Evolutionary conservation across 2,113 vertebrate genomes (phyloP).

Genomic region (Natator depressus): DNA sequence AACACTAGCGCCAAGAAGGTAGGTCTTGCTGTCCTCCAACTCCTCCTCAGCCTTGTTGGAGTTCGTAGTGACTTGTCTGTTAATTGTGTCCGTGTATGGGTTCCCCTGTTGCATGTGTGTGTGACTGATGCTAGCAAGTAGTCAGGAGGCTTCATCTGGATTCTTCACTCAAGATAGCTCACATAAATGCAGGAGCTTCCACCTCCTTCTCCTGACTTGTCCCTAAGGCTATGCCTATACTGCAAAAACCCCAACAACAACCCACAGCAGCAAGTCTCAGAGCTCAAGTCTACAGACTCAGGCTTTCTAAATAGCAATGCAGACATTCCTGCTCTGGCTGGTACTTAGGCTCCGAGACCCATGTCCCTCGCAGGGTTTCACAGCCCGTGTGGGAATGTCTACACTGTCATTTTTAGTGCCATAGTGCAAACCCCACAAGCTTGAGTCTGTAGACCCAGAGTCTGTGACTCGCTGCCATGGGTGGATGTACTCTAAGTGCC

Average conservation of each 20-base stretch:
- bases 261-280: neutral
- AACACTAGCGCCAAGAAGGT: neutral
- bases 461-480: too few species aligned
- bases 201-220: neutral
- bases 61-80: neutral
- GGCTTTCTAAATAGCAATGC: neutral
- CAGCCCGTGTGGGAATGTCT: neutral
- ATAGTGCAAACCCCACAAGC: too few species aligned
- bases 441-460: too few species aligned
- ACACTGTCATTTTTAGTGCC: neutral
- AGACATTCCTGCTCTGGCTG: neutral
- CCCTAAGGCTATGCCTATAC: neutral
- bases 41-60: neutral
- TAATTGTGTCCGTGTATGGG: neutral
- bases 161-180: neutral
- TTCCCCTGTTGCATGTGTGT: neutral
- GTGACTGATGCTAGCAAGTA: accelerated
- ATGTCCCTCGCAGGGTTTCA: neutral
- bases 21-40: neutral
- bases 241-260: neutral
- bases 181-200: neutral
- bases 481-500: neutral
- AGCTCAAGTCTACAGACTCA: neutral
- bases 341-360: neutral
- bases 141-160: neutral